Conservation (phyloP, 2,888 invertebrate species). For the Rhaphigaster nebulosa region DNA sequence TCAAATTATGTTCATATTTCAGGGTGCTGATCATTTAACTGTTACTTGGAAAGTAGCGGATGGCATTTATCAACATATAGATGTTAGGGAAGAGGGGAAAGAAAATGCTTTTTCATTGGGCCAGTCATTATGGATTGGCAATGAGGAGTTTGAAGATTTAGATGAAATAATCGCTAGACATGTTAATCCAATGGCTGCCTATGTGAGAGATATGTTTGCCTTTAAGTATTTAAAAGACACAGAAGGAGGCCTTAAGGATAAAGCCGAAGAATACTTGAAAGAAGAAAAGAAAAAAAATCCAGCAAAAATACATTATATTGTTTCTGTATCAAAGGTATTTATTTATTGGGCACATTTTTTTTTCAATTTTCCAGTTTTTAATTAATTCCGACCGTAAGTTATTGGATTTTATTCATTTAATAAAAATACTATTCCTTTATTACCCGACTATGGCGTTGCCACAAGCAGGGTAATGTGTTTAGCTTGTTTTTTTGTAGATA, state of each 20-base stretch:
- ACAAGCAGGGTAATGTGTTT: no score
- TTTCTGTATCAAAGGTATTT: constrained; percentile 81
- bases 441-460: no score
- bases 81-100: constrained; percentile 95
- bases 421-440: no score
- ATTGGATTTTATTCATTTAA: no score
- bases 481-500: no score
- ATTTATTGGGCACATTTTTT: background rate
- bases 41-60: constrained; percentile 99
- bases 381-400: no score
- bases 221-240: constrained; percentile 92
- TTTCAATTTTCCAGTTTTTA: background rate
- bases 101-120: constrained; percentile 96
- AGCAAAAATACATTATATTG: constrained; percentile 89
- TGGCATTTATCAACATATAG: constrained; percentile 95
- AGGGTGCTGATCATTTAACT: constrained; percentile 93
- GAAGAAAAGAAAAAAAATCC: constrained; percentile 92
- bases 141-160: constrained; percentile 96
- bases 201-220: constrained; percentile 89
- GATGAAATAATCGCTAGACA: constrained; percentile 99
- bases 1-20: constrained; percentile 53
- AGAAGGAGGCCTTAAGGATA: constrained; percentile 84
- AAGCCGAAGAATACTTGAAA: constrained; percentile 87
- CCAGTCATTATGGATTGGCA: constrained; percentile 86
- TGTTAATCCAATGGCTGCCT: constrained; percentile 96